Base-by-base conservation (phyloP, 2,113 vertebrate genomes). In the Paramisgurnus dabryanus region DNA sequence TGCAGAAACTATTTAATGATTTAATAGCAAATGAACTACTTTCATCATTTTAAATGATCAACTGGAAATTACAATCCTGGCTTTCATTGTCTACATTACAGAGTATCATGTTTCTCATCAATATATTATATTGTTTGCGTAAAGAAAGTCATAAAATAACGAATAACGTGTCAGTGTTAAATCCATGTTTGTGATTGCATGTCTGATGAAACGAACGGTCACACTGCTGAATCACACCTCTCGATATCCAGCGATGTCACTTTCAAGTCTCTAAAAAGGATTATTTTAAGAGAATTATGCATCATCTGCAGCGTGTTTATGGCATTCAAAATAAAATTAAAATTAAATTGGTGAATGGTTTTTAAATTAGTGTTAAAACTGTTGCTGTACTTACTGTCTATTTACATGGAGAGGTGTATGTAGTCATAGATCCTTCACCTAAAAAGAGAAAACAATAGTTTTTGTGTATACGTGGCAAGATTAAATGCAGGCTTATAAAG, bases 401-500 rank as follows among this genome's bases (percentile, higher is more conserved):
- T 27, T 83, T 86, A 81, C 93, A 94, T 7, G 90, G 75, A 50
- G 87, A 90, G 3, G 58, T 89, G 87, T 94, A 94, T 1, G 91
- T 87, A 1, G 84, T 82, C 15, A 86, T 83, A 0, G 89, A 89
- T 13, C 83, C 71, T 4, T 93, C 92, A 74, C 89, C 92, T 93
- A 83, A 2, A 6, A 4, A 69, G 3, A 81, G 13, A 67, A 74
- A 67, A 49, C 9, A 45, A 15, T 18, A 63, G 18, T 27, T 53
- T 50, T 15, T 55, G 2, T 71, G 68, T 5, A 40, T 71, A 17
- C 45, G 49, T 71, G n/a, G 12, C 10, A 57, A 67, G 10, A 61
- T 27, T 45, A 79, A 79, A 70, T 73, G 39, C n/a, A 72, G 18
- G 5, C 9, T 43, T 2, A 6, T 41, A 45, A 80, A 55, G 1